Evolutionary conservation across 1,140 invertebrate genomes (phyloP), one percentile per base, ranked within the genome.

Genomic region (Hyles vespertilio): DNA sequence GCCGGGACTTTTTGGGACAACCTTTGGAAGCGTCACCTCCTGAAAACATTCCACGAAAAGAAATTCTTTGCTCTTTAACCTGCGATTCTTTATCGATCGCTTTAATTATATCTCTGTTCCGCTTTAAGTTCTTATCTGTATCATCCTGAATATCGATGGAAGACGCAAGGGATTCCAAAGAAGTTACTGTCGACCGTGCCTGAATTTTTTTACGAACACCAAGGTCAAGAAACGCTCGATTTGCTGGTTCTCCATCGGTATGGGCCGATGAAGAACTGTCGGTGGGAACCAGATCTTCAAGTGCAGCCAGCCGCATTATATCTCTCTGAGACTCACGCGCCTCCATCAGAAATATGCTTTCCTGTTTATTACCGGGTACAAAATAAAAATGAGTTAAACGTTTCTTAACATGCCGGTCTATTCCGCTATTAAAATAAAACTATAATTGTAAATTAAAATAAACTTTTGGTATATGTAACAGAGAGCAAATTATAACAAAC

Each of bases 271-370:
- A 55, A 5, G 63, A 62, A 44, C 61, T 65, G 3, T 61, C 70
- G 22, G 63, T 50, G 32, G 66, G 40, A 8, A 64, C 52, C n/a
- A 46, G 52, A 8, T 70, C 71, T 4, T 81, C 81, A 47, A 77
- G 50, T 22, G 80, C 76, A 5, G 81, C 74, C 63, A 76, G 56
- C n/a, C 66, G 71, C 69, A 89, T 84, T 0, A 89, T 50, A 9
- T 92, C 91, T 59, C 93, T 93, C 77, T 95, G 94, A 43, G 92
- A 94, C 78, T 94, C 94, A 58, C 94, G 91, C 47, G 94, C 94
- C 84, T 96, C 94, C 58, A 95, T 86, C 63, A 95, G 77, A 78
- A 96, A 96, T 77, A 96, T 94, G 67, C 93, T 95, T 81, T 95
- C 94, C 89, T 92, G 76, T 65, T 60, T 56, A 46, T 50, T 47